Percentiles rank a stretch among this genome's conserved stretches.
Conservation (phyloP, 92 coral and sea anemone genomes). For the Zoanthus sansibaricus region DNA sequence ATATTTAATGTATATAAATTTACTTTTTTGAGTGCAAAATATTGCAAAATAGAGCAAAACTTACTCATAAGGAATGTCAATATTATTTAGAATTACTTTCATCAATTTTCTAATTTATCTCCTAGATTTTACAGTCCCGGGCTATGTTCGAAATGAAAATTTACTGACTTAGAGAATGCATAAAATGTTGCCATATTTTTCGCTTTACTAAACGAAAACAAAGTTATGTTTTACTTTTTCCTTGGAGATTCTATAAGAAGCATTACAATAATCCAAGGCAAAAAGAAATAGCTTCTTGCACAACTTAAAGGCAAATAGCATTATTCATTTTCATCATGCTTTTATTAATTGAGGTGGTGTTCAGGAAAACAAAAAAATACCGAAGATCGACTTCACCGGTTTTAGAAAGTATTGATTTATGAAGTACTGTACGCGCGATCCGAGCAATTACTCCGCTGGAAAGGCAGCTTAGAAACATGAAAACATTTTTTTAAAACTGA, state of each 20-base stretch:
- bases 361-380: neutral
- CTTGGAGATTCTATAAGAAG: neutral
- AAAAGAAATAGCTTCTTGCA: neutral
- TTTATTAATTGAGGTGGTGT: slow-evolving; percentile 8
- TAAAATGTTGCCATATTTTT: too few relatives aligned
- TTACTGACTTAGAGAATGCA: too few relatives aligned
- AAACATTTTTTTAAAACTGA: neutral
- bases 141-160: too few relatives aligned
- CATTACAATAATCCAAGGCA: neutral
- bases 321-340: slow-evolving; percentile 6
- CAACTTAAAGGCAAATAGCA: neutral
- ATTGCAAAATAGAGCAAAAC: too few relatives aligned
- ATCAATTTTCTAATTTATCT: too few relatives aligned
- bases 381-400: neutral
- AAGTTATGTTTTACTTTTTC: neutral
- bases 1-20: too few relatives aligned
- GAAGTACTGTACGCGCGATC: too few relatives aligned
- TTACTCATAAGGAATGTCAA: too few relatives aligned
- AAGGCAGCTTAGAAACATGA: neutral
- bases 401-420: neutral
- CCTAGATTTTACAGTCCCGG: too few relatives aligned
- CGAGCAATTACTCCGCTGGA: neutral
- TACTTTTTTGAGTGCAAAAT: too few relatives aligned
- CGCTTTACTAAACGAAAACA: too few relatives aligned
- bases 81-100: too few relatives aligned